Evolutionary conservation across 1,140 invertebrate genomes (phyloP).

Genomic region (Micrasema minimum): DNA sequence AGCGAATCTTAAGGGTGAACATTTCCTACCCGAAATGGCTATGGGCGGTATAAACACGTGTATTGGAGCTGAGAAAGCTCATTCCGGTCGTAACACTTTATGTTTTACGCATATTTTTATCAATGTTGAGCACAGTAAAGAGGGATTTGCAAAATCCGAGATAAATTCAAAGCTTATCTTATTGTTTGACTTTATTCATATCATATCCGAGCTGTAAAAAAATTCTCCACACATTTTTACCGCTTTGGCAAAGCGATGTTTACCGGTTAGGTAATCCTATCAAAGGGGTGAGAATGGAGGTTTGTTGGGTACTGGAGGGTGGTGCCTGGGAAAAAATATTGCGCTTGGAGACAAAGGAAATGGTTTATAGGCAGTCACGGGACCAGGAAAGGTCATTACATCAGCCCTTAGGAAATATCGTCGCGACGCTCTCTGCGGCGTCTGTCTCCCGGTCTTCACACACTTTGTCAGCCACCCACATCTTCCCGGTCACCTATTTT

Average conservation of each 20-base stretch:
- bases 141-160: slow-evolving; percentile 32
- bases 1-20: too few species aligned
- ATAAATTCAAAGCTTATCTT: slow-evolving; percentile 34
- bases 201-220: slow-evolving; percentile 37
- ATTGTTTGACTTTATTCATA: slow-evolving; percentile 40
- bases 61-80: too few species aligned
- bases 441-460: background rate
- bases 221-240: slow-evolving; percentile 29
- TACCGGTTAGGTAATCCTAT: slow-evolving; percentile 23
- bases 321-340: slow-evolving; percentile 44
- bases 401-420: slow-evolving; percentile 52
- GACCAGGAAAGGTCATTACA: slow-evolving; percentile 50
- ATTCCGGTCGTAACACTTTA: too few species aligned
- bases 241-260: slow-evolving; percentile 29
- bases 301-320: background rate
- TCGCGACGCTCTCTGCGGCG: slow-evolving; percentile 15
- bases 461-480: too few species aligned
- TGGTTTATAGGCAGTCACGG: slow-evolving; percentile 52
- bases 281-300: background rate
- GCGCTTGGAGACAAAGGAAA: slow-evolving; percentile 52
- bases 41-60: too few species aligned
- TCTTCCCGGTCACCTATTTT: background rate
- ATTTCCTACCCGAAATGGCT: too few species aligned
- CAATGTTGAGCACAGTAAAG: slow-evolving; percentile 26
- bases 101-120: slow-evolving; percentile 19